phyloP scores from a whole-genome alignment of 2,797 vertebrate genomes.

The Eurystomus glaucurus region DNA sequence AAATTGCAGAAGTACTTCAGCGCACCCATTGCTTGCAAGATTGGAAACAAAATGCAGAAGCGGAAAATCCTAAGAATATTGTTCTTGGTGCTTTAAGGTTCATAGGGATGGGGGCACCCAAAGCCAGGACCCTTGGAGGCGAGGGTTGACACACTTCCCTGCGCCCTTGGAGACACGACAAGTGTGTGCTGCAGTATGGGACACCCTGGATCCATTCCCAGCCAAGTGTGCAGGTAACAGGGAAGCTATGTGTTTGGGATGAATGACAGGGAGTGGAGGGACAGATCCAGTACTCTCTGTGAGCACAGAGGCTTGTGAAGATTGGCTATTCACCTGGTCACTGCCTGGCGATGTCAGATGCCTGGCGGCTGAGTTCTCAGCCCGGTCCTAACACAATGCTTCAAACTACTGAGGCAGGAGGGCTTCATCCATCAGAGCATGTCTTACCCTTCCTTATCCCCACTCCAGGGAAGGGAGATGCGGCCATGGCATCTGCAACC shows the following conservation, averaged over 20 bases:
- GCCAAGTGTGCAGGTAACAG: accelerated
- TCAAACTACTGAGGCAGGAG: neutral
- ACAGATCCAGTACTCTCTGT: neutral
- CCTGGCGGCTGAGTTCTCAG: neutral
- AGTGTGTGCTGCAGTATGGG: neutral
- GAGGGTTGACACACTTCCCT: neutral
- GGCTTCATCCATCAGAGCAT: neutral
- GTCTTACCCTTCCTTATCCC: neutral
- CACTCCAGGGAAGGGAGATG: neutral
- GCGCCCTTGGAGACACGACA: accelerated
- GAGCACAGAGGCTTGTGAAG: neutral
- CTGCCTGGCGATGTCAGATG: neutral
- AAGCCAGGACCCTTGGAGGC: neutral
- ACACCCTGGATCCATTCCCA: no score
- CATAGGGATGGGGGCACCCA: accelerated
- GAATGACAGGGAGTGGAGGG: accelerated
- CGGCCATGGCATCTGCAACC: neutral
- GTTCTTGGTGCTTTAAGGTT: neutral
- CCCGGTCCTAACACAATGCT: neutral
- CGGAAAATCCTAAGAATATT: neutral
- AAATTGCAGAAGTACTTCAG: neutral
- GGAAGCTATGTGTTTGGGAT: neutral
- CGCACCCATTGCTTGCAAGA: neutral
- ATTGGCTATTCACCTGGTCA: accelerated
- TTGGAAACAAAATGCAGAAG: neutral